These are phyloP conservation scores for Paramuricea clavata DNA, from an alignment of 92 coral and sea anemone genomes.

Conservation along the genomic window DNA sequence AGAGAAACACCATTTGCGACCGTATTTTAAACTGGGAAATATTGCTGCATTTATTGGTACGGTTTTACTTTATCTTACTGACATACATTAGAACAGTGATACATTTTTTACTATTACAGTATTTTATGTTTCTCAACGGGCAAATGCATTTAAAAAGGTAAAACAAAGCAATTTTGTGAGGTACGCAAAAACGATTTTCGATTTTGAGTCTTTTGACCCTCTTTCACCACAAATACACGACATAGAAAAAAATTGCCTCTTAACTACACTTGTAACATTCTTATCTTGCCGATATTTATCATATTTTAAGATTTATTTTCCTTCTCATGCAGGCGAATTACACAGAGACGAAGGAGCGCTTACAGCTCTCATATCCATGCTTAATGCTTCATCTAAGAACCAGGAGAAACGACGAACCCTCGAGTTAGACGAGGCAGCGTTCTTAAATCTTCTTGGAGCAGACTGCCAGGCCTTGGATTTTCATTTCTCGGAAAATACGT, in stretches of 20 bases:
- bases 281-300: background rate
- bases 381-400: constrained; percentile 26
- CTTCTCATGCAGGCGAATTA: constrained; percentile 3
- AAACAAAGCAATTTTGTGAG: too few relatives aligned
- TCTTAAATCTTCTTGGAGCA: constrained; percentile 85
- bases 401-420: constrained; percentile 41
- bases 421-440: constrained; percentile 82
- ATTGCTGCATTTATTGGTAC: constrained; percentile 27
- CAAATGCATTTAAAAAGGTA: too few relatives aligned
- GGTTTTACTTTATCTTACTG: background rate
- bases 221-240: too few relatives aligned
- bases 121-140: too few relatives aligned
- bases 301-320: background rate
- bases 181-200: too few relatives aligned
- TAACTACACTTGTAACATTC: background rate
- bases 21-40: constrained; percentile 31
- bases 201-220: too few relatives aligned
- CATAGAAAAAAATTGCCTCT: too few relatives aligned
- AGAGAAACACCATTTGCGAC: constrained; percentile 7
- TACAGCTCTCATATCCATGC: constrained; percentile 41
- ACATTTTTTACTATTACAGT: too few relatives aligned
- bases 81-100: too few relatives aligned
- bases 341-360: constrained; percentile 32
- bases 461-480: constrained; percentile 60
- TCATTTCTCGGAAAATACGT: constrained; percentile 14